Conservation (phyloP, 2,113 vertebrate genomes). For the Abramis brama region DNA sequence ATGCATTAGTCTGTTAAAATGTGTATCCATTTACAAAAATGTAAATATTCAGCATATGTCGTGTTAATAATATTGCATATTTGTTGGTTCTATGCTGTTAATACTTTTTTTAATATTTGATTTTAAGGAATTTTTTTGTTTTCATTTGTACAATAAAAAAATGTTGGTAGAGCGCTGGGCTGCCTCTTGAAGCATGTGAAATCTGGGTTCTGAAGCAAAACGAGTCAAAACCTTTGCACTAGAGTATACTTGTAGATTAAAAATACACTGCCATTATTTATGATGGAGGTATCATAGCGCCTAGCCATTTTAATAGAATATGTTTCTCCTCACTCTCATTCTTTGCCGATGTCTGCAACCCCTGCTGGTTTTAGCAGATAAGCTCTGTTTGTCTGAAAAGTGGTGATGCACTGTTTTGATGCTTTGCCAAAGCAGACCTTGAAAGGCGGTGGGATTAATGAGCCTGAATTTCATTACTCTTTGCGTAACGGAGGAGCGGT, state of each 20-base stretch:
- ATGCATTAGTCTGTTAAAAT: neutral
- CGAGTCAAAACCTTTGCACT: neutral
- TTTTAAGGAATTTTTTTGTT: neutral
- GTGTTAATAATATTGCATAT: neutral
- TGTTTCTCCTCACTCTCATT: neutral
- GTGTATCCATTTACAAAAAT: neutral
- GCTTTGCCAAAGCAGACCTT: conserved; percentile 42
- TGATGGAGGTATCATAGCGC: conserved; percentile 2
- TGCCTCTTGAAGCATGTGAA: neutral
- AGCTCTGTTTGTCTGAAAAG: conserved; percentile 41
- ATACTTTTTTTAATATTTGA: neutral
- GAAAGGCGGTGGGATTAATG: conserved; percentile 56
- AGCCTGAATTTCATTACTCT: conserved; percentile 55
- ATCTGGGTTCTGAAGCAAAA: neutral
- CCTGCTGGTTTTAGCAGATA: conserved; percentile 51
- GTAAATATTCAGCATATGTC: neutral
- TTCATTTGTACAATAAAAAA: neutral
- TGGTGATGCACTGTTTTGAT: conserved; percentile 10
- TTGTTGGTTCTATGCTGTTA: neutral
- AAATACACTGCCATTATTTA: neutral
- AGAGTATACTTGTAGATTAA: neutral
- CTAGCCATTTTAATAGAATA: conserved; percentile 23
- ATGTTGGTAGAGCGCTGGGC: neutral
- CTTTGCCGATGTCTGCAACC: conserved; percentile 29
- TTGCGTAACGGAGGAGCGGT: conserved; percentile 15